Base-by-base conservation (phyloP, 2,113 vertebrate species). In the Silurus meridionalis region DNA sequence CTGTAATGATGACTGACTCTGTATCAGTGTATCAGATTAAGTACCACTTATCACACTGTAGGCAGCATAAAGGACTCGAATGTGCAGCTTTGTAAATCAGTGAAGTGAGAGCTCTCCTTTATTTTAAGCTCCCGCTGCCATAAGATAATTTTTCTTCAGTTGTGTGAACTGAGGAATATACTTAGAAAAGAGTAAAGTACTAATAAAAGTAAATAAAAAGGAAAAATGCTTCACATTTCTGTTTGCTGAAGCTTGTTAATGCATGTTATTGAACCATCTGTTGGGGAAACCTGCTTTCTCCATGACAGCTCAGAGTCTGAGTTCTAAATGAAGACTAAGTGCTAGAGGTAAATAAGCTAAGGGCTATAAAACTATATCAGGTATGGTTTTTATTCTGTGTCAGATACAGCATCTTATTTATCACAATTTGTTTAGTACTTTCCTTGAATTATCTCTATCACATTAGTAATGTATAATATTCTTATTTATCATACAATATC, bases 121-220 rank as follows among this genome's bases (percentile, higher is more conserved):
- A 77, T n/a, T 23, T 77, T 50, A 77, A 77, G 50, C 37, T 15
- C 14, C 14, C 48, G 74, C 21, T 25, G 23, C 74, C 23, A 25
- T 23, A 55, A 55, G 72, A 77, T 6, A 69, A 50, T 87, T 84
- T 75, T 83, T 53, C 55, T 83, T 46, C 60, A 86, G 53, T 28
- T 37, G 6, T 46, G 61, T 69, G 64, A 87, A 81, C 85, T 80
- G 78, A 72, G 71, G 52, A 86, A 87, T 58, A 87, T 28, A 83
- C 81, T 88, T 80, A 88, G 79, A 90, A 80, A 15, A 8, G 57
- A 85, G 21, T 21, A 58, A 64, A 71, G 82, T 55, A 25, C 55
- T 57, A 8, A 78, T 55, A 78, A 78, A 14, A 60, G 17, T 13
- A 37, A 37, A 37, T 37, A 37, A 37, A 87, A 83, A 86, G 78